Evolutionary conservation across 2,888 invertebrate genomes (phyloP), one percentile per base, ranked within the genome.

Genomic region (Drosophila parthenogenetica): DNA sequence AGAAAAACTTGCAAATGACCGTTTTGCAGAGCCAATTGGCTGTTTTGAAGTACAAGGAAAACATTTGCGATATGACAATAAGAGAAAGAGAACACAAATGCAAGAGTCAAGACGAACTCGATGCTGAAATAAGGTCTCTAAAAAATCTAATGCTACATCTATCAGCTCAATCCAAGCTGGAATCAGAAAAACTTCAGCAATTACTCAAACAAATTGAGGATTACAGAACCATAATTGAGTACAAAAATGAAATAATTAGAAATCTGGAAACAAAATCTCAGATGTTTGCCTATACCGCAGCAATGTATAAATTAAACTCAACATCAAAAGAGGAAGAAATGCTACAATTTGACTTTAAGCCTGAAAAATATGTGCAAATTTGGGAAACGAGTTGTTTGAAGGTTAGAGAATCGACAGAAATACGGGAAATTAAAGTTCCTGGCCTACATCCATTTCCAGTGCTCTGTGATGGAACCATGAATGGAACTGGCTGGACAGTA

Each of bases 401-500:
- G 5, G 37, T 59, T 14, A 61, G 22, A 13, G 64, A 61, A 10
- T 11, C 29, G 1, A 43, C 61, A 4, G 69, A 55, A 11, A 69
- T 79, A 48, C 29, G 57, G 42, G 19, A 69, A 37, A 79, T 75
- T 2, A 49, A 59, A 48, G 75, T 75, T 22, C 61, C 75, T 1
- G 58, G 50, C 2, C 32, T 62, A 4, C 50, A 75, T 13, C 58
- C 79, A 0, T 75, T 75, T 32, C 8, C 3, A 8, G 75, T 78
- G 16, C 46, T 58, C 1, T 75, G 75, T 42, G 75, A 75, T 7
- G 79, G 75, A 19, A 55, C 3, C 5, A 39, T 51, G 10, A 75
- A 79, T 3, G 79, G 75, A 14, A 50, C 75, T 2, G 75, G 79
- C 14, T 75, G 75, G 75, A 74, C 75, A 1, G 53, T 74, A 13